A percentile compares a stretch with the other conserved stretches of the same genome.
Evolutionary conservation across 2,797 vertebrate genomes (phyloP).

Genomic region (Alectoris magna): DNA sequence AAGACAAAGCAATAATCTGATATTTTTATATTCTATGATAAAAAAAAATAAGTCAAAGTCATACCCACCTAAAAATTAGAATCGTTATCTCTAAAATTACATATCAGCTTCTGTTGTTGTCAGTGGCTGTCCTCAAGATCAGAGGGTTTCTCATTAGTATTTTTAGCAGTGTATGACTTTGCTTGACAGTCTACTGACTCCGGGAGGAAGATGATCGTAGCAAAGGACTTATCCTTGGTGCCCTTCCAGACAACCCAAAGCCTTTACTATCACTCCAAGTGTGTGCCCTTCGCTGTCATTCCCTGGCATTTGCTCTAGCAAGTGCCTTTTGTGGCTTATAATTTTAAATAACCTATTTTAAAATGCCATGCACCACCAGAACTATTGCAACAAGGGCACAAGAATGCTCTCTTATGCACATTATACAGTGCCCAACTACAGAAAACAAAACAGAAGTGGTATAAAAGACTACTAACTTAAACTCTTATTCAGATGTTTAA

Average conservation of each 20-base stretch:
- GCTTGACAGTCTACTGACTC: neutral
- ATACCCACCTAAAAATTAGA: neutral
- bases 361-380: neutral
- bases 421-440: neutral
- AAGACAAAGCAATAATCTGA: neutral
- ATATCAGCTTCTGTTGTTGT: fast-evolving
- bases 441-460: neutral
- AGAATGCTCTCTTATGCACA: neutral
- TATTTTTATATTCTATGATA: neutral
- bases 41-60: neutral
- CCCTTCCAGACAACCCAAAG: neutral
- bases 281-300: neutral
- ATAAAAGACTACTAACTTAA: neutral
- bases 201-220: neutral
- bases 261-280: neutral
- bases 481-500: neutral
- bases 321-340: neutral
- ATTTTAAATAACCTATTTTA: neutral
- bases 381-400: neutral
- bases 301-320: fast-evolving
- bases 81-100: neutral
- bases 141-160: neutral
- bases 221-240: neutral
- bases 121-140: neutral
- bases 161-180: neutral